These are phyloP conservation scores for Galeopsomyia nigrocyanea DNA, from an alignment of 2,888 invertebrate species.

Conservation along the genomic window DNA sequence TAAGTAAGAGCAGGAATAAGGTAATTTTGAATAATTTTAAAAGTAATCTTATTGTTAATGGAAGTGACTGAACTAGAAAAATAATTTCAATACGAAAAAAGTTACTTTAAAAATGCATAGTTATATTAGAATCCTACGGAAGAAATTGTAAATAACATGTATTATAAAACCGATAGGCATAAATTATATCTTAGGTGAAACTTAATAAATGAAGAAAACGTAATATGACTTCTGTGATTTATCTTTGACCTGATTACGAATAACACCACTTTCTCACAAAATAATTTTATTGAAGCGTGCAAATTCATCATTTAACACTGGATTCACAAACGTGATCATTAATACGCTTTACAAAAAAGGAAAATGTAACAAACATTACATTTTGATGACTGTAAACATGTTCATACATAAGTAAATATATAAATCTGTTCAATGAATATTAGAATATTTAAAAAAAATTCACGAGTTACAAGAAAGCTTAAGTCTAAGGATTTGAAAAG, in stretches of 20 bases:
- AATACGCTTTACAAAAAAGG: conserved; percentile 29
- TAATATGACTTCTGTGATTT: conserved; percentile 44
- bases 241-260: conserved; percentile 26
- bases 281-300: conserved; percentile 49
- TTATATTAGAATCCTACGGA: conserved; percentile 5
- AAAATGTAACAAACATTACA: conserved; percentile 25
- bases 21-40: conserved; percentile 3
- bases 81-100: conserved; percentile 22
- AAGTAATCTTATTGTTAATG: conserved; percentile 6
- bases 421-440: too few relatives aligned
- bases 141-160: conserved; percentile 63
- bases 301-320: conserved; percentile 44
- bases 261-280: conserved; percentile 36
- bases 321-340: conserved; percentile 36
- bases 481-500: conserved; percentile 19
- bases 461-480: conserved; percentile 23
- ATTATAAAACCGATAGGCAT: conserved; percentile 62
- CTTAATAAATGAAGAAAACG: conserved; percentile 66
- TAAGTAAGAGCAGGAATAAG: background rate
- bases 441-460: conserved; percentile 17
- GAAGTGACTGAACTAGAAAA: background rate
- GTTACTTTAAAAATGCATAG: conserved; percentile 12
- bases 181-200: conserved; percentile 62
- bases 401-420: background rate
- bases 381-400: conserved; percentile 15